Evolutionary conservation across 2,113 vertebrate genomes (phyloP).

Genomic region (Lanius ludovicianus): DNA sequence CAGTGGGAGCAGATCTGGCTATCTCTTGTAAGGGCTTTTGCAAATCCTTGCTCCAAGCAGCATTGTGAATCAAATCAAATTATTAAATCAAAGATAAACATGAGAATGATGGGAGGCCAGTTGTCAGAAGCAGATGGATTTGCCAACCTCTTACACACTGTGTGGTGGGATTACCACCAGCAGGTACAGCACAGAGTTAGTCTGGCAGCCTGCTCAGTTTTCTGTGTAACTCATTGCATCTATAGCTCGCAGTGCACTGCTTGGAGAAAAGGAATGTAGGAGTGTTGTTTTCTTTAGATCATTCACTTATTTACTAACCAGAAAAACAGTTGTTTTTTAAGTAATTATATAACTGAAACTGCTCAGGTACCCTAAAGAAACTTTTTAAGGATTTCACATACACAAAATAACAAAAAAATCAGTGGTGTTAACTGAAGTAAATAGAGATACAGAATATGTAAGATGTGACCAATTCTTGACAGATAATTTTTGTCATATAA

Average conservation of each 20-base stretch:
- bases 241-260: accelerated
- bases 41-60: neutral
- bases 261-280: neutral
- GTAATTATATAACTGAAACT: neutral
- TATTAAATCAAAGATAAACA: neutral
- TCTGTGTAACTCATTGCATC: neutral
- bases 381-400: neutral
- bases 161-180: neutral
- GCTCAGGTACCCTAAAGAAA: neutral
- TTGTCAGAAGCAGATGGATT: neutral
- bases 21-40: neutral
- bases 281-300: neutral
- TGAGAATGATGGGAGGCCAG: neutral
- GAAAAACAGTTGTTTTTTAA: neutral
- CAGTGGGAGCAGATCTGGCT: neutral
- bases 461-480: neutral
- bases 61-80: neutral
- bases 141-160: neutral
- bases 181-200: neutral
- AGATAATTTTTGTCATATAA: neutral
- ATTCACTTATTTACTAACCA: neutral
- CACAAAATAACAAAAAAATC: neutral
- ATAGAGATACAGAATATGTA: accelerated
- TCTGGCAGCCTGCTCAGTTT: neutral
- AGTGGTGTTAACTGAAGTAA: accelerated